These are phyloP conservation scores for Arctia plantaginis DNA, from an alignment of 2,888 invertebrate genomes.

Conservation along the genomic window DNA sequence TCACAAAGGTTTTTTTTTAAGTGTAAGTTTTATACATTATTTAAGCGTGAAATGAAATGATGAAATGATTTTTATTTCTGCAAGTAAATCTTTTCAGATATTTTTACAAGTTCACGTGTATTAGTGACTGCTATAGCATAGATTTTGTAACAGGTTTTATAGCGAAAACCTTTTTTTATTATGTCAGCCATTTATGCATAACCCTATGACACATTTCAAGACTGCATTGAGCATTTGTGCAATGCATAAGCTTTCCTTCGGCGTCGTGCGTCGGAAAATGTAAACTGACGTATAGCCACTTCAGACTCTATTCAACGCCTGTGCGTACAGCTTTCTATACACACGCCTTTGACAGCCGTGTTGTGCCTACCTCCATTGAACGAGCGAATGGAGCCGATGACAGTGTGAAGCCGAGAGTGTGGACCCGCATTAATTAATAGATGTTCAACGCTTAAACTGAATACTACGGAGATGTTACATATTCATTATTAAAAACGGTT, in stretches of 20 bases:
- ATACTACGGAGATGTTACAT: constrained; percentile 65
- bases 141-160: not conserved
- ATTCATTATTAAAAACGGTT: constrained; percentile 47
- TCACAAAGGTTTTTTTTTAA: no score
- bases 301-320: constrained; percentile 80
- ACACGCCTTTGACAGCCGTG: constrained; percentile 74
- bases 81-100: no score
- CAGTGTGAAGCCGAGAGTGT: constrained; percentile 66
- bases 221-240: constrained; percentile 49
- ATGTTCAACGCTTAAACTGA: constrained; percentile 60
- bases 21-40: no score
- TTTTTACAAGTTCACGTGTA: no score
- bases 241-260: constrained; percentile 35
- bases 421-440: constrained; percentile 81
- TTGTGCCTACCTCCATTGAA: constrained; percentile 73
- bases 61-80: no score
- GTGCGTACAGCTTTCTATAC: constrained; percentile 65
- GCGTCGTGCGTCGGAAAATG: constrained; percentile 70
- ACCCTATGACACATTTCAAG: constrained; percentile 31
- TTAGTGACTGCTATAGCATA: not conserved
- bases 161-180: not conserved
- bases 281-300: constrained; percentile 69
- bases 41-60: no score
- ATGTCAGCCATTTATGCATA: not conserved
- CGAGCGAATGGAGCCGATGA: constrained; percentile 78